Conservation (phyloP, 2,797 vertebrate species). For the Toxotes lorentzi region DNA sequence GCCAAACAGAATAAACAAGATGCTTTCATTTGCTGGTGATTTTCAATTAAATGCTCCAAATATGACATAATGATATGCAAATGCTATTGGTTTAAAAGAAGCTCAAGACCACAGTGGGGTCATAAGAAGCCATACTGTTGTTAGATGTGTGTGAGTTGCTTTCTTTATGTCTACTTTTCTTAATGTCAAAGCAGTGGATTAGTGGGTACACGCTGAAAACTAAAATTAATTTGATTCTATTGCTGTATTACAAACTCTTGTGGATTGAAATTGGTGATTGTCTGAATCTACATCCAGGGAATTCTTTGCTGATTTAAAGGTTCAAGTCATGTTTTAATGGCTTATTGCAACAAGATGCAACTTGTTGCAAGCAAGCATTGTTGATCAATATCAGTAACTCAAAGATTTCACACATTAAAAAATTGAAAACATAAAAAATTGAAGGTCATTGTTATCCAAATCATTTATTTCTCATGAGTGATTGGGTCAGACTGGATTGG, state of each 20-base stretch:
- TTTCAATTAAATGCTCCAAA: constrained; percentile 18
- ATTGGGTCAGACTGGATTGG: neutral
- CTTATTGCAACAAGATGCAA: neutral
- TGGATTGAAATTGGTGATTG: neutral
- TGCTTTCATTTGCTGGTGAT: constrained; percentile 7
- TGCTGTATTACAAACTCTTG: neutral
- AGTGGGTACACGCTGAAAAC: neutral
- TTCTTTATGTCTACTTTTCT: neutral
- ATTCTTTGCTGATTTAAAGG: neutral
- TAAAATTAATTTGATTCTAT: neutral
- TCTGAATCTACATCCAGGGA: neutral
- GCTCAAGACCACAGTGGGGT: neutral
- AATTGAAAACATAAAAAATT: neutral
- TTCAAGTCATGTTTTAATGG: constrained; percentile 16
- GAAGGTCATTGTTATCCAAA: too few species aligned
- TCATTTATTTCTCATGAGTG: constrained; percentile 20
- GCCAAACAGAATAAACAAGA: constrained; percentile 41
- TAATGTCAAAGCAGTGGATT: neutral
- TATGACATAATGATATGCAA: constrained; percentile 9
- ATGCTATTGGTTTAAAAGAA: neutral
- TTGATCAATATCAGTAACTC: constrained; percentile 6
- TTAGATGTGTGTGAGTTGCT: neutral
- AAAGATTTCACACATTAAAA: neutral
- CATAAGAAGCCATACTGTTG: neutral
- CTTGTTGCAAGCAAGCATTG: too few species aligned